Evolutionary conservation across 2,797 vertebrate species (phyloP), one percentile per base, ranked within the genome.

Genomic region (Ctenochaetus hawaiiensis): DNA sequence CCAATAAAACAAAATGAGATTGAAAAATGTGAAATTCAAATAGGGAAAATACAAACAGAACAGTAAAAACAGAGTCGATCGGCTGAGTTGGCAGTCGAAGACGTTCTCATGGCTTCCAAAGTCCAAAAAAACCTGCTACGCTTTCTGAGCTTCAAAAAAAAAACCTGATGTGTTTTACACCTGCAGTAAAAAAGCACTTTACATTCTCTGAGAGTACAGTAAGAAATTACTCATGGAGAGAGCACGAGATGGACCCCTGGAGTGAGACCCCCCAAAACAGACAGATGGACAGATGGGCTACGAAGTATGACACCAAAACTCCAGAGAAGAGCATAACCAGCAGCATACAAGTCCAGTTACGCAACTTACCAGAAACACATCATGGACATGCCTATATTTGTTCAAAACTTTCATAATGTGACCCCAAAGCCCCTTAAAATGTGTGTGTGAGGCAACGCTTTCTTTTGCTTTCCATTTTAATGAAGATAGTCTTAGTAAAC

Each of bases 261-360:
- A 72, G 90, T 54, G 84, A 87, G 87, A 92, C 88, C 86, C 90
- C 86, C 87, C 86, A 71, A 83, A 73, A 58, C 78, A 89, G 75
- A 77, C 58, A 67, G 72, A 51, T 64, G n/a, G 53, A 73, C 86
- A 87, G 79, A 86, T 89, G 85, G 83, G 56, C 59, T n/a, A 26
- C 88, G 88, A 87, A 85, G 77, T 48, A 56, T 43, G 30, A 67
- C 66, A 52, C 65, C 49, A 43, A 77, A 71, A 69, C 51, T 81
- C 57, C 8, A 41, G 51, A 79, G 60, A 47, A 41, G 77, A 71
- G 48, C 48, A 22, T 62, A 80, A 69, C 72, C 79, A 81, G 73
- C 75, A 84, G 52, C 39, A 20, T 34, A 18, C 23, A 59, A 43
- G 58, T 67, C 47, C 23, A 59, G 17, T 16, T 75, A 44, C 57